Percentiles rank a stretch among this genome's conserved stretches.
Conservation (phyloP, 1,140 invertebrate species). For the Drosophila simulans region DNA sequence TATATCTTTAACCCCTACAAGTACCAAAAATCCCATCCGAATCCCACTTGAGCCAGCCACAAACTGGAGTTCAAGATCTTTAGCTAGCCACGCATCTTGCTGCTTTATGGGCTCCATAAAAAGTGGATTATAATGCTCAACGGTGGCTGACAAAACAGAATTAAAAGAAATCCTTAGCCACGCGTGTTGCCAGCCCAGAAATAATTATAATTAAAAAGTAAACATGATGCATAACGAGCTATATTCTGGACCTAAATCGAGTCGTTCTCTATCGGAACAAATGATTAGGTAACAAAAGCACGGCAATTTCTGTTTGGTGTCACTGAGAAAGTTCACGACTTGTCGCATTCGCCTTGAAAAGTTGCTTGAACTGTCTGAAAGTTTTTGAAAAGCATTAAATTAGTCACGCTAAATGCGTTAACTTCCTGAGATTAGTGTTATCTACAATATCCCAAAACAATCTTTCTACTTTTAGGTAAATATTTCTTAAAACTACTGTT, state of each 20-base stretch:
- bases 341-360: conserved; percentile 36
- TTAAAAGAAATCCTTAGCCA: conserved; percentile 43
- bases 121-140: conserved; percentile 18
- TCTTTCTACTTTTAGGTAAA: conserved; percentile 19
- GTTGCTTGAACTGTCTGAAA: conserved; percentile 45
- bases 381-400: neutral
- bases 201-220: conserved; percentile 4
- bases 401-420: conserved; percentile 6
- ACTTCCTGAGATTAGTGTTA: conserved; percentile 28
- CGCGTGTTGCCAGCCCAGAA: conserved; percentile 32
- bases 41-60: conserved; percentile 27
- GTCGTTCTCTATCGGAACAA: neutral
- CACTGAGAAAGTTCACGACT: conserved; percentile 35
- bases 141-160: conserved; percentile 26
- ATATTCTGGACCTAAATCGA: neutral
- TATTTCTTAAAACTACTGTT: conserved; percentile 29
- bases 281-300: conserved; percentile 23
- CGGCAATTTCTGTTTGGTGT: conserved; percentile 5
- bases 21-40: conserved; percentile 4
- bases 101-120: conserved; percentile 25
- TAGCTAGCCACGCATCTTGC: neutral
- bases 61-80: conserved; percentile 41
- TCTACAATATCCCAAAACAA: conserved; percentile 20
- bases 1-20: neutral
- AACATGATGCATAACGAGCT: conserved; percentile 6